A percentile compares a stretch with the other conserved stretches of the same genome.
phyloP scores from a whole-genome alignment of 1,140 invertebrate species.

The Lasioglossum albipes region DNA sequence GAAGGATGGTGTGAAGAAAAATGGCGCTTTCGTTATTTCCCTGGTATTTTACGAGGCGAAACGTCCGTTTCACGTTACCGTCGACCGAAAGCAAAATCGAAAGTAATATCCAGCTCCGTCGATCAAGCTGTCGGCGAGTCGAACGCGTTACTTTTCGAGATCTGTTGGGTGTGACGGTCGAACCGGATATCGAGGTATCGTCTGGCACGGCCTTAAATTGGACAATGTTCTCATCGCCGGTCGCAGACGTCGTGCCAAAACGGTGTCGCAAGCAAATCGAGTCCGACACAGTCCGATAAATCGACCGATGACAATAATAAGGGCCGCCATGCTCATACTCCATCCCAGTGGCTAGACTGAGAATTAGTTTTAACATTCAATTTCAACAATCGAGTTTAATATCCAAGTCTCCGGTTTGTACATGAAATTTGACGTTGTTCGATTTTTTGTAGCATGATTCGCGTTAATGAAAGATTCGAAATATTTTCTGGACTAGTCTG shows the following conservation, averaged over 20 bases:
- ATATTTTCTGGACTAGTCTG: no score
- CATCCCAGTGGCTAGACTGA: no score
- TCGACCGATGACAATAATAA: not conserved
- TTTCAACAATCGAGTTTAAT: no score
- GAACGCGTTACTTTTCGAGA: slow-evolving; percentile 29
- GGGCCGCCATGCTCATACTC: not conserved
- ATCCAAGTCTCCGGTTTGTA: no score
- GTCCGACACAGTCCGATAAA: not conserved
- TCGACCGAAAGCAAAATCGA: not conserved
- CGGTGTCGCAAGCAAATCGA: slow-evolving; percentile 21
- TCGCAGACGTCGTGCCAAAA: not conserved
- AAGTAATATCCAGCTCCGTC: not conserved
- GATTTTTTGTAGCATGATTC: no score
- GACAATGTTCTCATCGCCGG: slow-evolving; percentile 27
- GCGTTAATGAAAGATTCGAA: no score
- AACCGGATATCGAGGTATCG: slow-evolving; percentile 46
- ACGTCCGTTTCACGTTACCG: not conserved
- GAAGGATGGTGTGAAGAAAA: no score
- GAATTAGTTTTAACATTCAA: no score
- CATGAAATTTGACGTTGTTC: no score
- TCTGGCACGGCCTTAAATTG: slow-evolving; percentile 42
- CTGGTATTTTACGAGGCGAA: no score
- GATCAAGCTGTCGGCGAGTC: slow-evolving; percentile 6
- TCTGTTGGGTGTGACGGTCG: slow-evolving; percentile 29
- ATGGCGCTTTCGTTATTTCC: no score